phyloP scores from a whole-genome alignment of 2,113 vertebrate genomes.

The Lontra canadensis region DNA sequence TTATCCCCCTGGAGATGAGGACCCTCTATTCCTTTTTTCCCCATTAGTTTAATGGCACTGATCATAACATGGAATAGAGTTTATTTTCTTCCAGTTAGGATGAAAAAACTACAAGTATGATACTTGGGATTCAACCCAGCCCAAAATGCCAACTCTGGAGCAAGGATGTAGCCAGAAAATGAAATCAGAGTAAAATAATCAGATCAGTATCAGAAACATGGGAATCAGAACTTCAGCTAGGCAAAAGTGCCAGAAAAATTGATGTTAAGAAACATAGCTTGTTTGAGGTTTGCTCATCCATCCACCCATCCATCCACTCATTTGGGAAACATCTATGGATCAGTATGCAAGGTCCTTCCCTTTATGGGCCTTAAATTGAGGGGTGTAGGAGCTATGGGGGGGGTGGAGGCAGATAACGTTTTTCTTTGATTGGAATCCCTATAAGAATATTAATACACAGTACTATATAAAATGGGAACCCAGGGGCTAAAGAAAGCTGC shows the following conservation, averaged over 20 bases:
- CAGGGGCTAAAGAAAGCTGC: neutral
- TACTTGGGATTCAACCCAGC: neutral
- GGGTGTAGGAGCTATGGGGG: neutral
- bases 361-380: neutral
- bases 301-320: too few species aligned
- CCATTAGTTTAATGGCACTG: neutral
- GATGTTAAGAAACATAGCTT: too few species aligned
- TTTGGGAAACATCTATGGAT: neutral
- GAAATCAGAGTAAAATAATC: neutral
- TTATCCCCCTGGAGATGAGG: neutral
- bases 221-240: neutral
- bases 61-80: neutral
- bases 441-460: too few species aligned
- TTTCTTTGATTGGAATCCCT: neutral
- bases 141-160: neutral
- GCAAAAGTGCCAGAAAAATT: neutral
- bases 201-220: neutral
- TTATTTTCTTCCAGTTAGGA: neutral
- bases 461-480: too few species aligned
- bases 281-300: neutral
- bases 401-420: too few species aligned
- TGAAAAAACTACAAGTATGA: neutral
- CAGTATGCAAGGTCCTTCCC: neutral
- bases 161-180: neutral
- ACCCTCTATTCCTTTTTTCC: neutral